phyloP scores from a whole-genome alignment of 2,113 vertebrate species.

The Tachycineta bicolor region DNA sequence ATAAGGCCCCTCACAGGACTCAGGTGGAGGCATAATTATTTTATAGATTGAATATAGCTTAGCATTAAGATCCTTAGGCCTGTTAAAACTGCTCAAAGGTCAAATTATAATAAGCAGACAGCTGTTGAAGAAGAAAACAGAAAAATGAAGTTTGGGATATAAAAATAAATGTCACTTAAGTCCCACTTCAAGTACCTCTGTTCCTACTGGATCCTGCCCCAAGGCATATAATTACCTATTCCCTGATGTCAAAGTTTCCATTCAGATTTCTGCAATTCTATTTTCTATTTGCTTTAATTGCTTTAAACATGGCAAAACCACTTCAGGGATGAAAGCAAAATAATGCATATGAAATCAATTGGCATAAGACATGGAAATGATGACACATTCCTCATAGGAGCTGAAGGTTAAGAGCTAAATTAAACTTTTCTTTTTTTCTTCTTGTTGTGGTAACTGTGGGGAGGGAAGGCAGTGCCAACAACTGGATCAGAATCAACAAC shows the following conservation, averaged over 20 bases:
- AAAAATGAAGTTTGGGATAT: not conserved
- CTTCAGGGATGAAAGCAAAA: not conserved
- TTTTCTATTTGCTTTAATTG: not conserved
- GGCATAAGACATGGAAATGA: slow-evolving; percentile 8
- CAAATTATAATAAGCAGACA: not conserved
- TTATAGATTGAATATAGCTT: not conserved
- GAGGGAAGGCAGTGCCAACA: not conserved
- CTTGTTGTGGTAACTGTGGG: not conserved
- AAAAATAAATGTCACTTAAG: not conserved
- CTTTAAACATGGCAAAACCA: not conserved
- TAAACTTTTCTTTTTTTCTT: not conserved
- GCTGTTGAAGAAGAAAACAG: not conserved
- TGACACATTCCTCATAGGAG: not conserved
- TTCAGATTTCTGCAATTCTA: not conserved
- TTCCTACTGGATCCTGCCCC: not conserved
- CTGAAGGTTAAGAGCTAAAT: slow-evolving; percentile 1
- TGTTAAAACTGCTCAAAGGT: not conserved
- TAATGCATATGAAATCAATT: slow-evolving; percentile 13
- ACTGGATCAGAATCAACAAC: not conserved
- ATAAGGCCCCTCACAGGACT: not conserved
- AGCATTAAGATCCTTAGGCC: not conserved
- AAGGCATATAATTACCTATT: not conserved
- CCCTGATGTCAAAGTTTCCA: not conserved
- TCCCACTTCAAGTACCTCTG: not conserved
- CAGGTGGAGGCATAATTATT: not conserved